Evolutionary conservation across 2,888 invertebrate species (phyloP).

Genomic region (Nyleta sp.): DNA sequence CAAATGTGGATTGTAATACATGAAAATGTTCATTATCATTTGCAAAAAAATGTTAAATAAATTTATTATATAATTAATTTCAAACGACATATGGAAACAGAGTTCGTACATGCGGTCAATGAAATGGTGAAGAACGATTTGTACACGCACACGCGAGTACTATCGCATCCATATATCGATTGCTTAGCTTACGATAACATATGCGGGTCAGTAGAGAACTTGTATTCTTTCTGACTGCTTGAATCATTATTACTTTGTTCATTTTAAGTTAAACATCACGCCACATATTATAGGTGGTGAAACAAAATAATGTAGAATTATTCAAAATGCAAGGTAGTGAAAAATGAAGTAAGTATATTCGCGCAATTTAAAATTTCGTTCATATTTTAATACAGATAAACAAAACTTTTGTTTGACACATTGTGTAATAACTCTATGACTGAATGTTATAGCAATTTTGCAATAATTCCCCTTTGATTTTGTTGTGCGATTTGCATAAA

Average conservation of each 20-base stretch:
- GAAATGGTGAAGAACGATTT: constrained; percentile 38
- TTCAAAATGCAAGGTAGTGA: constrained; percentile 19
- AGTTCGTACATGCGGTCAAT: constrained; percentile 31
- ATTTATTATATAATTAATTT: constrained; percentile 4
- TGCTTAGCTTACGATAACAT: constrained; percentile 52
- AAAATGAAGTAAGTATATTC: constrained; percentile 44
- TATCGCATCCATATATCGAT: constrained; percentile 62
- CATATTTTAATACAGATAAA: too few relatives aligned
- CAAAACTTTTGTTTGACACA: too few relatives aligned
- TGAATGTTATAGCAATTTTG: too few relatives aligned
- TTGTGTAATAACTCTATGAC: too few relatives aligned
- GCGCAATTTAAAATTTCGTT: too few relatives aligned
- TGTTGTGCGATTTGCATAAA: too few relatives aligned
- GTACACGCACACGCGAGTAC: constrained; percentile 45
- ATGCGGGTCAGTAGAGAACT: constrained; percentile 61
- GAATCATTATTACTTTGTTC: constrained; percentile 39
- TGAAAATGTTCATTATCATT: too few relatives aligned
- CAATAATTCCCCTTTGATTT: too few relatives aligned
- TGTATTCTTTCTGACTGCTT: constrained; percentile 53
- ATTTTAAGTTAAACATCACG: constrained; percentile 16
- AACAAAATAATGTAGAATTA: neutral
- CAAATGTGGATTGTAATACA: too few relatives aligned
- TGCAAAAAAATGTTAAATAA: too few relatives aligned
- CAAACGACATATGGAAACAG: neutral
- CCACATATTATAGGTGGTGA: constrained; percentile 1